These are phyloP conservation scores for Neoascia interrupta DNA, from an alignment of 2,888 invertebrate species.

Conservation along the genomic window DNA sequence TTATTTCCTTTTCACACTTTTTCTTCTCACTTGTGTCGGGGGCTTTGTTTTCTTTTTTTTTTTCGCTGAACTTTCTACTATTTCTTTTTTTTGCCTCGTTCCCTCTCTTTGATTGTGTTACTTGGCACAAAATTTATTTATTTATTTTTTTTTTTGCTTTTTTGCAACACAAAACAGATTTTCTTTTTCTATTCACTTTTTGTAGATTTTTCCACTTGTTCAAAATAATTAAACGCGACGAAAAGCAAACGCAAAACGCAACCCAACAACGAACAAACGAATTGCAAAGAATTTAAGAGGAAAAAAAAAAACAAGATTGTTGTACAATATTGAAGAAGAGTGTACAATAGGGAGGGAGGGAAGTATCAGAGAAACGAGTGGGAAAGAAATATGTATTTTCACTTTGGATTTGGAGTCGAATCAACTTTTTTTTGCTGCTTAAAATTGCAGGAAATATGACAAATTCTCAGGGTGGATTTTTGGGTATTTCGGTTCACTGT, in stretches of 20 bases:
- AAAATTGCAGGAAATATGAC: neutral
- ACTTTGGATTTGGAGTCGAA: constrained; percentile 20
- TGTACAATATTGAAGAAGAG: constrained; percentile 51
- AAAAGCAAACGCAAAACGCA: constrained; percentile 15
- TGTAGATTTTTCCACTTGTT: constrained; percentile 21
- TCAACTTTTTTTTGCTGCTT: constrained; percentile 34
- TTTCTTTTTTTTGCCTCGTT: constrained; percentile 43
- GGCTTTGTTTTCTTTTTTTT: constrained; percentile 16
- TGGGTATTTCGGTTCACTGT: constrained; percentile 1
- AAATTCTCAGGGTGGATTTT: neutral
- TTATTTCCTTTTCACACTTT: constrained; percentile 23
- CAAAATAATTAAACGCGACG: constrained; percentile 4
- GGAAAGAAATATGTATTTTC: constrained; percentile 38
- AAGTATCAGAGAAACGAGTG: constrained; percentile 5
- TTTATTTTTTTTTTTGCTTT: neutral
- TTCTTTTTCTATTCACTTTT: constrained; percentile 10
- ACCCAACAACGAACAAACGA: constrained; percentile 18
- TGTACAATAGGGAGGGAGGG: constrained; percentile 9
- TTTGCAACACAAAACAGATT: constrained; percentile 15
- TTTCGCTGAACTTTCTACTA: constrained; percentile 55
- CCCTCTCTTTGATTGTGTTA: too few species aligned
- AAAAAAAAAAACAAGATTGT: too few species aligned
- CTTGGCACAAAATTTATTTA: constrained; percentile 46
- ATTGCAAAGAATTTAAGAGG: constrained; percentile 10
- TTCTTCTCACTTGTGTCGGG: constrained; percentile 11